These are phyloP conservation scores for Saxidomus purpurata DNA, from an alignment of 1,140 invertebrate species.

Conservation along the genomic window DNA sequence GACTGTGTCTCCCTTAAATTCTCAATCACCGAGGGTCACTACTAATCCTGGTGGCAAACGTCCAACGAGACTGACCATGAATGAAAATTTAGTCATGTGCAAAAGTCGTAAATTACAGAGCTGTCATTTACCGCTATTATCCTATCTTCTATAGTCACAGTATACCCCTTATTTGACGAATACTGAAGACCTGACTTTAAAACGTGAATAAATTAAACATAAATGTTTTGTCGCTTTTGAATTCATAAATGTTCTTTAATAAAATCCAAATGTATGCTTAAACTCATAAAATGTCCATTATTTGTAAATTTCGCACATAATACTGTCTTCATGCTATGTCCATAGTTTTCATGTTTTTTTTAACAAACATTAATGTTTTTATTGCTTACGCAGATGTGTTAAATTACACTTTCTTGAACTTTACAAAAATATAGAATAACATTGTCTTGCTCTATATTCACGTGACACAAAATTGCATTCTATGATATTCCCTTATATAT, in stretches of 20 bases:
- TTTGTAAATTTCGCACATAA: too few species aligned
- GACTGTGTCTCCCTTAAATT: not conserved
- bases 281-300: too few species aligned
- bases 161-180: not conserved
- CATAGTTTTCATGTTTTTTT: too few species aligned
- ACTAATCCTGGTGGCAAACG: not conserved
- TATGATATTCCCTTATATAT: too few species aligned
- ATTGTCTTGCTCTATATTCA: too few species aligned
- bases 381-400: too few species aligned
- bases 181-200: not conserved
- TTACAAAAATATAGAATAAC: too few species aligned
- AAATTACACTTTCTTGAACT: too few species aligned
- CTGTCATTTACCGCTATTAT: not conserved
- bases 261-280: too few species aligned
- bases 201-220: slow-evolving; percentile 20
- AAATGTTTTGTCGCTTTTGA: not conserved
- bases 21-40: not conserved
- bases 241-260: not conserved
- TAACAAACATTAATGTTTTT: too few species aligned
- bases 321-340: too few species aligned
- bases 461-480: too few species aligned
- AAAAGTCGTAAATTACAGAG: slow-evolving; percentile 18
- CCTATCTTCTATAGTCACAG: not conserved
- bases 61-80: not conserved
- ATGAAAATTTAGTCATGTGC: slow-evolving; percentile 19